These are phyloP conservation scores for Echinops telfairi DNA, from an alignment of 2,113 vertebrate genomes.

Conservation along the genomic window DNA sequence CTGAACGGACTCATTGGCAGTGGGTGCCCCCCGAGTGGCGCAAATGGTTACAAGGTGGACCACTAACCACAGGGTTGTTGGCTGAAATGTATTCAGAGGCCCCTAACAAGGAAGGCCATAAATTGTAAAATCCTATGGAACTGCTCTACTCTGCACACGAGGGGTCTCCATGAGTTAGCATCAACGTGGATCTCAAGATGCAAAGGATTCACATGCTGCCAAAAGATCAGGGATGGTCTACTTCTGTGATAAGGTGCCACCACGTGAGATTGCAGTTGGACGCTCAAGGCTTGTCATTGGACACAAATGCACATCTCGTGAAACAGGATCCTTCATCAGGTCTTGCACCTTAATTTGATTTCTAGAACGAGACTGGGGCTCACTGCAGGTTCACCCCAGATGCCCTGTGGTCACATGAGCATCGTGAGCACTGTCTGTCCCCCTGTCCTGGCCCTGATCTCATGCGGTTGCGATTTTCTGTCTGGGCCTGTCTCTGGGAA, in stretches of 20 bases:
- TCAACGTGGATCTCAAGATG: neutral
- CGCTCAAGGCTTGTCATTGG: neutral
- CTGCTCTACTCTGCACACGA: neutral
- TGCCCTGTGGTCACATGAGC: neutral
- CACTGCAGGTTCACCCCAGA: neutral
- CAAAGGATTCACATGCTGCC: too few species aligned
- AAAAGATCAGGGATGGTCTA: too few species aligned
- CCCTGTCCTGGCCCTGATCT: neutral
- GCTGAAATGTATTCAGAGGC: neutral
- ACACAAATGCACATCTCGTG: neutral
- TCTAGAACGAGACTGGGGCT: neutral
- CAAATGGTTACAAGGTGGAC: neutral
- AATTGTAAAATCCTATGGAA: neutral
- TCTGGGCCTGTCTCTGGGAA: conserved; percentile 44
- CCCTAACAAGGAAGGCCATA: neutral
- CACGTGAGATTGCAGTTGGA: accelerated
- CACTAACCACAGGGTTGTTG: neutral
- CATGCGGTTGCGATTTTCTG: neutral
- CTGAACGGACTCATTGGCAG: too few species aligned
- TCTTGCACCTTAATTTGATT: neutral
- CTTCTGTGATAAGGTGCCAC: neutral
- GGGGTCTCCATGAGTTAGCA: neutral
- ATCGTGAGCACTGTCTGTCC: neutral
- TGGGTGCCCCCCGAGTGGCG: neutral
- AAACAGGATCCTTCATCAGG: neutral